Evolutionary conservation across 1,140 invertebrate genomes (phyloP).

Genomic region (Phymorhynchus buccinoides): DNA sequence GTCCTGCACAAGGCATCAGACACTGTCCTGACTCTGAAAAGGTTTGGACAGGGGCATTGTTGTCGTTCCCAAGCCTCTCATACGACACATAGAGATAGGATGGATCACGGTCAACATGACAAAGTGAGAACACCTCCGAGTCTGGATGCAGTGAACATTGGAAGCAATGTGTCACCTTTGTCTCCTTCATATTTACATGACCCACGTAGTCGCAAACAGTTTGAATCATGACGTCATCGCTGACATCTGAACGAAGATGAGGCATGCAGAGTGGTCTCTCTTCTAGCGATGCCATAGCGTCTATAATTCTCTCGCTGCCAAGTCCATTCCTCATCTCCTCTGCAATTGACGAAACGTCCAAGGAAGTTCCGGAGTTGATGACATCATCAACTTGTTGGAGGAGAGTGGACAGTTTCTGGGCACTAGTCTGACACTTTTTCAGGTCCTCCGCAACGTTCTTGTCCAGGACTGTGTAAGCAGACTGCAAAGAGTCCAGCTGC

Average conservation of each 20-base stretch:
- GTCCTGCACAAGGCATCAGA: too few species aligned
- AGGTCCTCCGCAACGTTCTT: background rate
- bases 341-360: too few species aligned
- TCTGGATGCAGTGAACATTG: background rate
- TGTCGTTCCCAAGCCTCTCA: too few species aligned
- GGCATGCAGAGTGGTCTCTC: too few species aligned
- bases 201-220: background rate
- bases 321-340: background rate
- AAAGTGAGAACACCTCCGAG: background rate
- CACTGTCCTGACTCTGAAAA: too few species aligned
- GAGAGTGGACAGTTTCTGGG: background rate
- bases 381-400: background rate
- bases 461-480: background rate
- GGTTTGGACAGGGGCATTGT: too few species aligned
- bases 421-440: background rate
- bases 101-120: background rate
- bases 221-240: background rate
- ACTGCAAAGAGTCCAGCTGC: background rate
- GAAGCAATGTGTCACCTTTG: background rate
- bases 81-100: too few species aligned
- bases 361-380: background rate
- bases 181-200: too few species aligned
- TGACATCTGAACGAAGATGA: too few species aligned
- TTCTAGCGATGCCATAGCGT: background rate
- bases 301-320: background rate